Conservation (phyloP, 64 coral and sea anemone species). For the Montipora foliosa region DNA sequence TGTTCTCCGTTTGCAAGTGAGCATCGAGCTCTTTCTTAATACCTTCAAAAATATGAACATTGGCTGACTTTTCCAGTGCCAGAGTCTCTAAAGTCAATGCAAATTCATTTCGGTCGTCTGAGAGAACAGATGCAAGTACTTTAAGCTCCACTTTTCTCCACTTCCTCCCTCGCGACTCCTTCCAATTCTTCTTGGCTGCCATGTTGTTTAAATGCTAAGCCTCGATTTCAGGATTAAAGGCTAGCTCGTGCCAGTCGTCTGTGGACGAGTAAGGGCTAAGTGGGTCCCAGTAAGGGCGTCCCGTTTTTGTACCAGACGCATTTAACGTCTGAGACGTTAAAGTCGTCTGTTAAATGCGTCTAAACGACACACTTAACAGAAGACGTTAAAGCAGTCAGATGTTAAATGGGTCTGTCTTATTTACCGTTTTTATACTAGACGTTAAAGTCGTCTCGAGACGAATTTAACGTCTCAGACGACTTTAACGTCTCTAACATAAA, state of each 20-base stretch:
- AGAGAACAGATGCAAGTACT: slow-evolving; percentile 49
- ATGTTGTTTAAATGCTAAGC: slow-evolving; percentile 22
- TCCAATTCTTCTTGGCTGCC: slow-evolving; percentile 19
- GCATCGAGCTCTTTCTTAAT: slow-evolving; percentile 68
- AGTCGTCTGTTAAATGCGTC: too few relatives aligned
- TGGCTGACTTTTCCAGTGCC: slow-evolving; percentile 59
- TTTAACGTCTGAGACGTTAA: not conserved
- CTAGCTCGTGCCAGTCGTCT: not conserved
- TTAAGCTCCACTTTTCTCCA: slow-evolving; percentile 46
- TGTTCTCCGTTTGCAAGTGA: not conserved
- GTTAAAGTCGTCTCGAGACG: too few relatives aligned
- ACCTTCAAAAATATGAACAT: slow-evolving; percentile 69
- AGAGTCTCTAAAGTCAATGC: slow-evolving; percentile 60
- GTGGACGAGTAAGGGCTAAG: not conserved
- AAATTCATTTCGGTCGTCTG: slow-evolving; percentile 61
- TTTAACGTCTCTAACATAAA: too few relatives aligned
- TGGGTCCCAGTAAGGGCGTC: not conserved
- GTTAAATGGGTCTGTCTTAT: too few relatives aligned
- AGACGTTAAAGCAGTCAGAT: too few relatives aligned
- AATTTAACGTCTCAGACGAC: too few relatives aligned
- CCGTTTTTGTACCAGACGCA: not conserved
- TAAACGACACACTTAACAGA: too few relatives aligned
- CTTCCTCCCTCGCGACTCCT: slow-evolving; percentile 38
- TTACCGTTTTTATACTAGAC: too few relatives aligned
- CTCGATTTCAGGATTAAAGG: not conserved